Evolutionary conservation across 2,888 invertebrate genomes (phyloP).

Genomic region (Homarus gammarus): DNA sequence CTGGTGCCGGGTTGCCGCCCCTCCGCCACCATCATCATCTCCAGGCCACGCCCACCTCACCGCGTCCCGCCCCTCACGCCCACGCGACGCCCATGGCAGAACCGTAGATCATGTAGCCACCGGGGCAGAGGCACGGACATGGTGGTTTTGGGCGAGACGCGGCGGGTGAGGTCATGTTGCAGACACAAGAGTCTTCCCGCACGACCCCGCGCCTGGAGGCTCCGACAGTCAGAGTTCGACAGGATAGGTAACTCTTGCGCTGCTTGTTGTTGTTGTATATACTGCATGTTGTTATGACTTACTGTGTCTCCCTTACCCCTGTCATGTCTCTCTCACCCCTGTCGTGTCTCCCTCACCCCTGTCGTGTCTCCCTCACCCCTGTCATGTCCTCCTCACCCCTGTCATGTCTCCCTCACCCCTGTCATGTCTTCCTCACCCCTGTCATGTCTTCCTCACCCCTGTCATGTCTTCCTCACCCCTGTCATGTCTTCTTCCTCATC

Average conservation of each 20-base stretch:
- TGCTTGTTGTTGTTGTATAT: no score
- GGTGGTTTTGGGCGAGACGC: constrained; percentile 7
- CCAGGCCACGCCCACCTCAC: constrained; percentile 47
- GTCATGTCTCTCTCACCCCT: no score
- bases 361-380: no score
- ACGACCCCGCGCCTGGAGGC: constrained; percentile 56
- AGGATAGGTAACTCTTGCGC: constrained; percentile 45
- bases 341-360: no score
- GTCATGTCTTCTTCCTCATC: no score
- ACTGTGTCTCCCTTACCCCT: no score
- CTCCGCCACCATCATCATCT: constrained; percentile 39
- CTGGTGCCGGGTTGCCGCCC: not conserved
- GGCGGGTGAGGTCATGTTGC: constrained; percentile 43
- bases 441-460: no score
- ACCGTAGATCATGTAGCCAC: constrained; percentile 2
- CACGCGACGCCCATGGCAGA: constrained; percentile 33
- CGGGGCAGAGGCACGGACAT: constrained; percentile 7
- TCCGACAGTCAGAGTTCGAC: constrained; percentile 66
- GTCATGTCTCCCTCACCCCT: no score
- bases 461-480: no score
- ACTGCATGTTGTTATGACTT: no score
- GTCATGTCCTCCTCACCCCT: no score
- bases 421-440: no score
- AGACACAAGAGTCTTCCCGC: constrained; percentile 22
- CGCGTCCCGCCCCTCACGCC: constrained; percentile 58